Evolutionary conservation across 2,113 vertebrate species (phyloP).

Genomic region (Lamprotornis superbus): DNA sequence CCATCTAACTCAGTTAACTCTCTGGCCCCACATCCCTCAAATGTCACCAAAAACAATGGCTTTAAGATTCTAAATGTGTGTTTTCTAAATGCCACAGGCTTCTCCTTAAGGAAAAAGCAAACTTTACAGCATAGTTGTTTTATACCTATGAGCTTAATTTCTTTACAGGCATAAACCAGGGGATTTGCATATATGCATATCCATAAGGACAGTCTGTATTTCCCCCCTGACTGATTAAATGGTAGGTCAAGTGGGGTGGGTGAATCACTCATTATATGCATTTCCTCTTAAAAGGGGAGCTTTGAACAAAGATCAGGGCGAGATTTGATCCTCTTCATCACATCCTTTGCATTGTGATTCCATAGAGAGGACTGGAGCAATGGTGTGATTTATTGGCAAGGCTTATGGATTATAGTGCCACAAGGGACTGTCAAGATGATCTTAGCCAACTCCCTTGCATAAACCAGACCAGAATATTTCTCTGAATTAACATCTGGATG

Average conservation of each 20-base stretch:
- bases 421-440: background rate
- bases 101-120: background rate
- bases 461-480: background rate
- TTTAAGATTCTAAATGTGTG: background rate
- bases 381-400: background rate
- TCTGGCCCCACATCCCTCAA: background rate
- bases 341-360: background rate
- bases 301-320: background rate
- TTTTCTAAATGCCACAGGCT: background rate
- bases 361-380: background rate
- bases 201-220: background rate
- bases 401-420: background rate
- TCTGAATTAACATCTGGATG: slow-evolving; percentile 16
- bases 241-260: background rate
- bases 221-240: background rate
- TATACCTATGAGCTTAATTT: background rate
- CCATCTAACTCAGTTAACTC: background rate
- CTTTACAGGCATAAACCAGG: background rate
- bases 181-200: background rate
- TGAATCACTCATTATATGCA: background rate
- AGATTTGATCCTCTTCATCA: background rate
- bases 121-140: background rate
- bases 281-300: background rate
- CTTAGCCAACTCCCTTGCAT: background rate
- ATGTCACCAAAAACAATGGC: background rate